Evolutionary conservation across 2,888 invertebrate species (phyloP).

Genomic region (Hydriomena furcata): DNA sequence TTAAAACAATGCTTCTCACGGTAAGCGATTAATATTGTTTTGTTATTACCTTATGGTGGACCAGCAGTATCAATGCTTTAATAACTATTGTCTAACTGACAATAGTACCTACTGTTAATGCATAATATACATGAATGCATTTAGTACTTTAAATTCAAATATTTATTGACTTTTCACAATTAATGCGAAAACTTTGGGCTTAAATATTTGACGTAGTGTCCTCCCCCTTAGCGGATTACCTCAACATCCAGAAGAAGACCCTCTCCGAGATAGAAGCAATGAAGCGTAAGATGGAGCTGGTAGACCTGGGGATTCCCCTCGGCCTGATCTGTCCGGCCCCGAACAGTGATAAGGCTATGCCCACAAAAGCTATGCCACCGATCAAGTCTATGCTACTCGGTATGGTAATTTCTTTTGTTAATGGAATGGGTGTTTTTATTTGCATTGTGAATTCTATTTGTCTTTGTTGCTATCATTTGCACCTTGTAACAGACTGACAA

Average conservation of each 20-base stretch:
- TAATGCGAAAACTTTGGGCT: not conserved
- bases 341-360: conserved; percentile 70
- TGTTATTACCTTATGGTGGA: too few relatives aligned
- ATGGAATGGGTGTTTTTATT: not conserved
- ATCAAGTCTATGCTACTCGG: conserved; percentile 75
- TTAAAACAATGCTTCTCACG: too few relatives aligned
- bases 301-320: conserved; percentile 73
- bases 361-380: conserved; percentile 78
- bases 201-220: conserved; percentile 14
- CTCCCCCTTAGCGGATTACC: conserved; percentile 39
- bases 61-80: too few relatives aligned
- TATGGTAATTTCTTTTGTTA: conserved; percentile 40
- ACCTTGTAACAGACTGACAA: not conserved
- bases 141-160: not conserved
- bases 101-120: too few relatives aligned
- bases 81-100: too few relatives aligned
- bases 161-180: too few relatives aligned
- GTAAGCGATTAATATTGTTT: too few relatives aligned
- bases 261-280: conserved; percentile 73
- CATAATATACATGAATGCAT: too few relatives aligned
- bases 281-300: conserved; percentile 77
- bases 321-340: conserved; percentile 72
- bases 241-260: conserved; percentile 62
- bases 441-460: not conserved
- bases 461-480: not conserved